Conservation (phyloP, 2,888 invertebrate genomes). For the Troides aeacus region DNA sequence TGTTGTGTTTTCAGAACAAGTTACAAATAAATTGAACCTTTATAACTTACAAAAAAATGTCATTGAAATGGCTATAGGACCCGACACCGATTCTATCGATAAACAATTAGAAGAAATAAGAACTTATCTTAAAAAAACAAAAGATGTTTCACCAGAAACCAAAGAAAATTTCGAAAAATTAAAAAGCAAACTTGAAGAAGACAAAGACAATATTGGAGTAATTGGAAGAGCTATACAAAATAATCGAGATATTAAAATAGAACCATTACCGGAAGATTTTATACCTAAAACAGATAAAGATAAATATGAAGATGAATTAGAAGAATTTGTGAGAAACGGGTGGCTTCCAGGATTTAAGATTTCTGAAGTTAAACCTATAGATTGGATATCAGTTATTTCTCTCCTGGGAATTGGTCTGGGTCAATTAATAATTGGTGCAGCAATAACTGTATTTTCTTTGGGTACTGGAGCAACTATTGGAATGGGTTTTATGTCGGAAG, state of each 20-base stretch:
- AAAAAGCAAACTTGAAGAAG: conserved; percentile 14
- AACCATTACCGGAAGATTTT: conserved; percentile 21
- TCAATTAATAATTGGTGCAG: conserved; percentile 31
- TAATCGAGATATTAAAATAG: conserved; percentile 25
- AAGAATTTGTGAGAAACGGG: conserved; percentile 31
- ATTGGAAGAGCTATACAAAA: conserved; percentile 27
- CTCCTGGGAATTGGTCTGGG: conserved; percentile 30
- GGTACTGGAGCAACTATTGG: conserved; percentile 29
- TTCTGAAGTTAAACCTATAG: conserved; percentile 32
- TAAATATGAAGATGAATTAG: conserved; percentile 26
- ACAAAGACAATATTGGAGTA: conserved; percentile 25
- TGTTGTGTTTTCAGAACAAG: conserved; percentile 31
- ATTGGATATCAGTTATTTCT: conserved; percentile 29
- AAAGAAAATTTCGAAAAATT: conserved; percentile 3
- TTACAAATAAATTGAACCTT: conserved; percentile 29
- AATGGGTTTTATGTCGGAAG: conserved; percentile 30
- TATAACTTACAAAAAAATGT: conserved; percentile 29
- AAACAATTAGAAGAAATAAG: conserved; percentile 10
- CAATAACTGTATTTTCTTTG: conserved; percentile 28
- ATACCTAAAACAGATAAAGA: conserved; percentile 19
- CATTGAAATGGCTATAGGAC: conserved; percentile 31
- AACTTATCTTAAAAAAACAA: neutral
- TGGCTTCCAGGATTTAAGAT: conserved; percentile 30
- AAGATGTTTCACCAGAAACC: neutral
- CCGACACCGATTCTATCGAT: conserved; percentile 20